Evolutionary conservation across 2,888 invertebrate species (phyloP).

Genomic region (Cerastis rubricosa): DNA sequence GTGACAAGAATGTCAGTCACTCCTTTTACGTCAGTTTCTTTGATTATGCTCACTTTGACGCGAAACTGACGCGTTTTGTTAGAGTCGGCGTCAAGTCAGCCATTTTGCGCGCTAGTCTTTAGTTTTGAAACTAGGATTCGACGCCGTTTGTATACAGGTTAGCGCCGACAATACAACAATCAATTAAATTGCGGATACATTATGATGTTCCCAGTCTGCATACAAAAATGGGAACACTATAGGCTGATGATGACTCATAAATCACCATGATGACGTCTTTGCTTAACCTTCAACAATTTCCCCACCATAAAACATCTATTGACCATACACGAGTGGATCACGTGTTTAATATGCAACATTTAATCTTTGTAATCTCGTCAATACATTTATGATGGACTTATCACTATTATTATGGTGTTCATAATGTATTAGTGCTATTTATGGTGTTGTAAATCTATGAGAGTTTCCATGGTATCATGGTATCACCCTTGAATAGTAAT

Average conservation of each 20-base stretch:
- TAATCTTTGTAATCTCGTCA: slow-evolving; percentile 21
- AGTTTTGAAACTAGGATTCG: slow-evolving; percentile 37
- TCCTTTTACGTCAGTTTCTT: slow-evolving; percentile 19
- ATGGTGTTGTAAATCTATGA: slow-evolving; percentile 32
- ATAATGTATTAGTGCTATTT: slow-evolving; percentile 26
- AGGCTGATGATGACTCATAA: no score
- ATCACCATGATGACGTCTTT: neutral
- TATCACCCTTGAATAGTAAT: slow-evolving; percentile 13
- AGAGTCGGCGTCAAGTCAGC: slow-evolving; percentile 7
- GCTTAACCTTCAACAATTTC: neutral
- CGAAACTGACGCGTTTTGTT: slow-evolving; percentile 44
- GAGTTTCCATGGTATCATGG: neutral
- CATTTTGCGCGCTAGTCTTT: slow-evolving; percentile 28
- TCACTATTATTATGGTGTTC: slow-evolving; percentile 47
- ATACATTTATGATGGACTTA: slow-evolving; percentile 42
- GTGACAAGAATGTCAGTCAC: slow-evolving; percentile 24
- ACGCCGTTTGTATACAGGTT: neutral
- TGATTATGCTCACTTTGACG: slow-evolving; percentile 48
- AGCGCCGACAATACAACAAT: no score
- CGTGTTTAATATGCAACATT: slow-evolving; percentile 14
- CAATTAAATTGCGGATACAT: no score
- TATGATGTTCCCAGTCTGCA: no score
- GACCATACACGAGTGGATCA: neutral
- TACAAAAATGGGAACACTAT: no score
- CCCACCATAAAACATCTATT: neutral